Base-by-base conservation (phyloP, 1,140 invertebrate genomes). In the Phymastichus coffea region DNA sequence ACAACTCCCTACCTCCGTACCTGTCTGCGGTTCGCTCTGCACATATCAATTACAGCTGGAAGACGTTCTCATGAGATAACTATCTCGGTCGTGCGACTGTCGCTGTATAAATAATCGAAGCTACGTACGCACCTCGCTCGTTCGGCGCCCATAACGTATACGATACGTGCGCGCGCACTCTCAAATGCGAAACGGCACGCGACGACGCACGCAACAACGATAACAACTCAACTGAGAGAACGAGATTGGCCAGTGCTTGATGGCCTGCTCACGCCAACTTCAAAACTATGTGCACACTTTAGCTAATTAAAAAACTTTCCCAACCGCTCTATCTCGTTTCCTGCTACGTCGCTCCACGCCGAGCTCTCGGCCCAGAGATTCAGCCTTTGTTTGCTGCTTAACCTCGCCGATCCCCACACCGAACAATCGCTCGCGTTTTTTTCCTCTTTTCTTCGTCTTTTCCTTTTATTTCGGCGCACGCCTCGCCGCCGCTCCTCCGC, bases 261-360 rank as follows among this genome's bases (percentile, higher is more conserved):
- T 48, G 15, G 22, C 40, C 4, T 4, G 19, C 40, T 3, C 14
- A 38, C 43, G 14, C 43, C 22, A 28, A 30, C 3, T 48, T 25
- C 33, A 33, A 48, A 48, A 48, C 12, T 38, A n/a, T 20, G 6
- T 1, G 6, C 8, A 19, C 3, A 30, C 46, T 48, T 33, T n/a
- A 15, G 26, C 33, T 48, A 48, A 48, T 48, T 48, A 33, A 48
- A 48, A 48, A 48, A 48, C 46, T 48, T 48, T 48, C 1, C 46
- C 3, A 33, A 30, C 30, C 12, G 12, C 22, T 33, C n/a, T n/a
- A n/a, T n/a, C 33, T 35, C 22, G 22, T 26, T 28, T 0, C 3
- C 12, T 6, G 38, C 38, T 3, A 19, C 40, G 19, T 17, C 20
- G 2, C n/a, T n/a, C n/a, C n/a, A n/a, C n/a, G n/a, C n/a, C n/a